Percentiles rank a stretch among this genome's conserved stretches.
Conservation (phyloP, 2,888 invertebrate species). For the Amorpha juglandis region DNA sequence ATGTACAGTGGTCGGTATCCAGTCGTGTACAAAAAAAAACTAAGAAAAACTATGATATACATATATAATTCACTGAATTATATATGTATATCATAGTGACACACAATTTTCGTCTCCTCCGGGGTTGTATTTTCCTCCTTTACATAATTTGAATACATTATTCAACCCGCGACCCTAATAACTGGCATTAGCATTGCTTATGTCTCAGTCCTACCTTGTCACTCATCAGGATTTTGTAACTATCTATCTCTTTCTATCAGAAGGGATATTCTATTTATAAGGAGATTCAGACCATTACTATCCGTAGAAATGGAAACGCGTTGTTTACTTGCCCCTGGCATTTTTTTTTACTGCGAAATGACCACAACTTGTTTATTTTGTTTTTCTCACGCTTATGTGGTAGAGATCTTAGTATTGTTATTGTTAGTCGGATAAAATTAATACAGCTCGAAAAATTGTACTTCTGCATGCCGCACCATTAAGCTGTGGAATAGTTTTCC, state of each 20-base stretch:
- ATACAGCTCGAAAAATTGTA: no score
- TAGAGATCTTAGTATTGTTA: no score
- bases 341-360: background rate
- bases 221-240: background rate
- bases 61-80: slow-evolving; percentile 1
- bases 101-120: background rate
- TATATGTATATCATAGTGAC: background rate
- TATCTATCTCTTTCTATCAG: background rate
- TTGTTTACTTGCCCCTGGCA: background rate
- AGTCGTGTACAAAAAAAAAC: no score
- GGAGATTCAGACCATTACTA: background rate
- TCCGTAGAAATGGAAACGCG: background rate
- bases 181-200: slow-evolving; percentile 3
- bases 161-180: slow-evolving; percentile 2
- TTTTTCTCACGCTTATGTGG: background rate
- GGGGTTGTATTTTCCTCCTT: background rate
- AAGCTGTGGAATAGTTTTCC: no score
- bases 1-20: no score
- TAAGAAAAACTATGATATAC: no score
- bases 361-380: background rate
- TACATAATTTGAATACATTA: slow-evolving; percentile 18
- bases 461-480: no score
- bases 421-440: no score
- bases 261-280: background rate
- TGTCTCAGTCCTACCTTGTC: background rate